Conservation (phyloP, 2,113 vertebrate species). For the Stictonetta naevosa region DNA sequence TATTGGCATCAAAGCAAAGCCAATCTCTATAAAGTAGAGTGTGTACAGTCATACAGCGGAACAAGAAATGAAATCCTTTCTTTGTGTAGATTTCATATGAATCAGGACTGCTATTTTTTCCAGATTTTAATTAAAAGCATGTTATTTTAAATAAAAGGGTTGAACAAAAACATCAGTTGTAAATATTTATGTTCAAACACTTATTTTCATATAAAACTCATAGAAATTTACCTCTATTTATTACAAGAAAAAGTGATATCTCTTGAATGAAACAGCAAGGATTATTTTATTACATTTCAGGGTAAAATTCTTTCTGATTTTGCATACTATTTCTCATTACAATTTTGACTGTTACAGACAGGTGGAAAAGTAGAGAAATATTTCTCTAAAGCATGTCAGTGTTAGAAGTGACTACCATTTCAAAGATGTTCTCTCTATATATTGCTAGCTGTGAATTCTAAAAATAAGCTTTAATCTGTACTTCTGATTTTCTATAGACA, state of each 20-base stretch:
- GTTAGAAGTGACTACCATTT: slow-evolving; percentile 7
- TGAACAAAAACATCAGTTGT: background rate
- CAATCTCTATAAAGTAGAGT: background rate
- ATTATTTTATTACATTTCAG: background rate
- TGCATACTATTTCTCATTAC: background rate
- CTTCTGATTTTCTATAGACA: background rate
- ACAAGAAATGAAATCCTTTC: fast-evolving
- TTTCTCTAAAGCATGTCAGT: background rate
- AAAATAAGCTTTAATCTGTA: slow-evolving; percentile 38
- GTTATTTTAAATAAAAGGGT: background rate
- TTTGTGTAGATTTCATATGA: background rate
- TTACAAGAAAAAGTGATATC: fast-evolving
- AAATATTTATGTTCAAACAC: background rate
- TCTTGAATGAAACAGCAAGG: background rate
- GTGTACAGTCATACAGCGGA: background rate
- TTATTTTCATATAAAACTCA: background rate
- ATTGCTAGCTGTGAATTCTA: background rate
- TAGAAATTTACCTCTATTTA: background rate
- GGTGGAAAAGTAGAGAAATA: background rate
- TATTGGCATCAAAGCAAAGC: background rate
- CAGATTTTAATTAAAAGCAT: background rate
- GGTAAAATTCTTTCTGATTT: background rate
- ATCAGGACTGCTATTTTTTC: background rate
- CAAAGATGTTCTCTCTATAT: background rate
- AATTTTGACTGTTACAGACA: background rate